These are phyloP conservation scores for Nymphalis io DNA, from an alignment of 1,140 invertebrate species.

Conservation along the genomic window DNA sequence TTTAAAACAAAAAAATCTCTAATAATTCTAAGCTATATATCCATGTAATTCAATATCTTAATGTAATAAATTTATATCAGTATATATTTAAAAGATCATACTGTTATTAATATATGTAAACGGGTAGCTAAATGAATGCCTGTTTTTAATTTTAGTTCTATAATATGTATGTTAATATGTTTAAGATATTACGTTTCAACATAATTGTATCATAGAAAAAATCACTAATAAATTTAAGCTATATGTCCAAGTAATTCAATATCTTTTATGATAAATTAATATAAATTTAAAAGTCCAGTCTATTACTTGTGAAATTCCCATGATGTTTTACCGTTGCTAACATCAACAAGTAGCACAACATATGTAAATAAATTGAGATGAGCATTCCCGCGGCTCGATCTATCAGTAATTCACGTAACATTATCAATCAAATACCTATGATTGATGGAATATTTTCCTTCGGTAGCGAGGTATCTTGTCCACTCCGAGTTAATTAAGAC, in stretches of 20 bases:
- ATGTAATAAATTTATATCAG: too few species aligned
- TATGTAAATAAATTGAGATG: constrained; percentile 78
- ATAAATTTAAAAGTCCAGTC: constrained; percentile 21
- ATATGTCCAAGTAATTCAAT: too few species aligned
- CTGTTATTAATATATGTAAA: too few species aligned
- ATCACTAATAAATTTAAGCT: neutral
- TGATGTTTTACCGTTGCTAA: constrained; percentile 64
- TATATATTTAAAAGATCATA: too few species aligned
- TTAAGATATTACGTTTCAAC: too few species aligned
- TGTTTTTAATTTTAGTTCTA: too few species aligned
- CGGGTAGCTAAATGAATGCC: too few species aligned
- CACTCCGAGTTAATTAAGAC: constrained; percentile 73
- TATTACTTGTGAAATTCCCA: constrained; percentile 23
- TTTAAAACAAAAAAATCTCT: too few species aligned
- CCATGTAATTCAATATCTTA: too few species aligned
- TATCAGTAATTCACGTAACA: constrained; percentile 78
- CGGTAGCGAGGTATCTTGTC: constrained; percentile 76
- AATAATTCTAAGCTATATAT: too few species aligned
- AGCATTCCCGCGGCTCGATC: constrained; percentile 65
- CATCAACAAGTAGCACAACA: constrained; percentile 77
- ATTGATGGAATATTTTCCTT: constrained; percentile 75
- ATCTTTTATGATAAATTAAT: neutral
- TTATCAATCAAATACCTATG: constrained; percentile 77
- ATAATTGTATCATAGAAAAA: too few species aligned
- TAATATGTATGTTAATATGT: too few species aligned